Conservation (phyloP, 2,113 vertebrate genomes). For the Abramis brama region DNA sequence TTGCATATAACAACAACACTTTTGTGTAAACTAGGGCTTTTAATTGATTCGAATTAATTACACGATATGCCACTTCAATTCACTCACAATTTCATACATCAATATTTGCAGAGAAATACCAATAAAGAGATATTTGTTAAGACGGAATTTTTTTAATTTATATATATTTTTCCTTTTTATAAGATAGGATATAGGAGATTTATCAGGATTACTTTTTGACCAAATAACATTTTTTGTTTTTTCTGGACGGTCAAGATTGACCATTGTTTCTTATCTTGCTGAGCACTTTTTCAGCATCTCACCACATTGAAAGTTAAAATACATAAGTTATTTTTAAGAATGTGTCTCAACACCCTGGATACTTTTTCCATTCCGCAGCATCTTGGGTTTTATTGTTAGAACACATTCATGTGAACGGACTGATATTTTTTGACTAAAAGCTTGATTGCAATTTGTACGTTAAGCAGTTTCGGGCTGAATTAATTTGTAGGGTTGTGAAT, state of each 20-base stretch:
- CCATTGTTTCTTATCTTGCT: not conserved
- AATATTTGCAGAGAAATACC: not conserved
- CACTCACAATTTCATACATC: not conserved
- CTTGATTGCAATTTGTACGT: not conserved
- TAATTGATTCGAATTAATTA: not conserved
- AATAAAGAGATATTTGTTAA: not conserved
- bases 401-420: not conserved
- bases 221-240: not conserved
- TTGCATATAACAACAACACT: not conserved
- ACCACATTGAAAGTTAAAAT: not conserved
- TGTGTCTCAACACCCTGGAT: not conserved
- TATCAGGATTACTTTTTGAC: not conserved
- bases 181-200: not conserved
- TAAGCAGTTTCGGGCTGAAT: not conserved
- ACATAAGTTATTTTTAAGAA: not conserved
- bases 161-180: not conserved
- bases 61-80: not conserved
- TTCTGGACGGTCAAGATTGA: not conserved
- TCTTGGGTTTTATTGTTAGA: not conserved
- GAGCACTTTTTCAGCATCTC: not conserved
- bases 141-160: not conserved
- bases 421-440: not conserved
- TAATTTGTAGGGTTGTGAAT: not conserved
- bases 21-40: slow-evolving; percentile 8
- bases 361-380: not conserved